Evolutionary conservation across 1,140 invertebrate species (phyloP).

Genomic region (Brachionus manjavacas): DNA sequence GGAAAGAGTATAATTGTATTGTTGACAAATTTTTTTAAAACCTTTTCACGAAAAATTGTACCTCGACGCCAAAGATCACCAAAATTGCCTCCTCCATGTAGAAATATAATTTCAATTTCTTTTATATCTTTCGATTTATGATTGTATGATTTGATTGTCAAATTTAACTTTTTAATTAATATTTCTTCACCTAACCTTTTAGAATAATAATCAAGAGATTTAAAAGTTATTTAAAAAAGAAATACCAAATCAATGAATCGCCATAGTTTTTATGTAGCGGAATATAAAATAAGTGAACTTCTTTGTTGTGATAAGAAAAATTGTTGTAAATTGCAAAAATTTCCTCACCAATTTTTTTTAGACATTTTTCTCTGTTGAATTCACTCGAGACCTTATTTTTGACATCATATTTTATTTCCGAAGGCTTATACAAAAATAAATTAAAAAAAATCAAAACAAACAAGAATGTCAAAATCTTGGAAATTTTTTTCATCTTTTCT

Average conservation of each 20-base stretch:
- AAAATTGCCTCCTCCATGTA: neutral
- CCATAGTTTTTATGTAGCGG: neutral
- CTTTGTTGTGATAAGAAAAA: neutral
- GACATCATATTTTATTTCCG: neutral
- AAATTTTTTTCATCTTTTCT: neutral
- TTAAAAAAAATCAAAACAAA: neutral
- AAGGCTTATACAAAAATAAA: neutral
- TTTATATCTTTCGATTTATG: neutral
- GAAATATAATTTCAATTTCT: neutral
- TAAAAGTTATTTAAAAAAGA: neutral
- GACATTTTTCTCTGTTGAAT: neutral
- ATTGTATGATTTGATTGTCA: neutral
- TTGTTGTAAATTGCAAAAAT: neutral
- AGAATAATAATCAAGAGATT: neutral
- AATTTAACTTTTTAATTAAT: neutral
- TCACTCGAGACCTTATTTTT: neutral
- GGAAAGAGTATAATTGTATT: neutral
- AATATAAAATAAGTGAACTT: neutral
- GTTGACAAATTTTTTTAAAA: neutral
- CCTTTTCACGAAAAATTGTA: neutral
- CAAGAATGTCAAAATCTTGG: neutral
- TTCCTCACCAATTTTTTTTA: neutral
- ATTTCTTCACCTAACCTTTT: neutral
- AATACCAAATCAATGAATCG: neutral
- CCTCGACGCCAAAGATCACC: neutral